A percentile compares a stretch with the other conserved stretches of the same genome.
These are phyloP conservation scores for Probaryconus sp. DNA, from an alignment of 1,140 invertebrate species.

Conservation along the genomic window DNA sequence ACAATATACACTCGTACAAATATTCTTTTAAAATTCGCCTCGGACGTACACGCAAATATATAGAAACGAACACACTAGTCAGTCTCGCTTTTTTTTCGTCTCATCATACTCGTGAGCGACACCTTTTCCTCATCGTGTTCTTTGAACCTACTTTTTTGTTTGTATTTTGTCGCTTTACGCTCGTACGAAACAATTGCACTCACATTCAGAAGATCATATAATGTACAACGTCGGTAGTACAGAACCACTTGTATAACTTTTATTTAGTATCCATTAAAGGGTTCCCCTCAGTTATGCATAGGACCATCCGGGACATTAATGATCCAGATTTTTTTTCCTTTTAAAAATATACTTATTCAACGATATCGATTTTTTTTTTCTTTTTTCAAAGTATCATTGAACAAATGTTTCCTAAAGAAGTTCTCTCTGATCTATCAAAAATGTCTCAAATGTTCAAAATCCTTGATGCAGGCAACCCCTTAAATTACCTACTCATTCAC, in stretches of 20 bases:
- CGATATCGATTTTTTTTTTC: no score
- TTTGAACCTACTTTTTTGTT: slow-evolving; percentile 26
- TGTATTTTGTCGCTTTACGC: slow-evolving; percentile 9
- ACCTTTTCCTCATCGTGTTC: slow-evolving; percentile 23
- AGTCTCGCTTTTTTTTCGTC: slow-evolving; percentile 52
- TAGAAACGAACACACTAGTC: slow-evolving; percentile 59
- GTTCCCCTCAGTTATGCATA: no score
- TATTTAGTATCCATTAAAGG: no score
- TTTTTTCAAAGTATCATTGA: no score
- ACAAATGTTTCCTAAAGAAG: no score
- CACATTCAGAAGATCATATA: slow-evolving; percentile 59
- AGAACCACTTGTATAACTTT: slow-evolving; percentile 68
- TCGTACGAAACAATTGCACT: slow-evolving; percentile 50
- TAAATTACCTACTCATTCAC: slow-evolving; percentile 70
- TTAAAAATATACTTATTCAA: no score
- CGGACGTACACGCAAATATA: slow-evolving; percentile 51
- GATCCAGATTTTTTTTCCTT: no score
- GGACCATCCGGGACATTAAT: no score
- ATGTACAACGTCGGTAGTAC: slow-evolving; percentile 72
- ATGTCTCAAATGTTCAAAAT: no score
- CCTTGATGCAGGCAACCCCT: no score
- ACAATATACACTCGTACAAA: slow-evolving; percentile 26
- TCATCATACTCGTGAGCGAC: slow-evolving; percentile 42
- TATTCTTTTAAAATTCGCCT: slow-evolving; percentile 12
- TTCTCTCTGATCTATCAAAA: no score